Conservation (phyloP, 2,888 invertebrate species). For the Thymelicus acteon region DNA sequence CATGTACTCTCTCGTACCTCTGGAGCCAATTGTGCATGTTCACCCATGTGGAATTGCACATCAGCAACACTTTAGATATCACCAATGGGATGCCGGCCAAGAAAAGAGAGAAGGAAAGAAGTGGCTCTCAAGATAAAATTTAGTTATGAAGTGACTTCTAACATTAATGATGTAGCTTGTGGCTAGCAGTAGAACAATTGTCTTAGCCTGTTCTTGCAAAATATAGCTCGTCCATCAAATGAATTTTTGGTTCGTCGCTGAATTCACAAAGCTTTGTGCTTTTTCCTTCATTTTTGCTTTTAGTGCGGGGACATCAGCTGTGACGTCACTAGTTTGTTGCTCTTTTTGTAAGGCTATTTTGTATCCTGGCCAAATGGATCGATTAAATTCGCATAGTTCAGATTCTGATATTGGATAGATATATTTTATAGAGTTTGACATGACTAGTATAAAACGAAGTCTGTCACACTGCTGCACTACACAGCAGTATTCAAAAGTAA, state of each 20-base stretch:
- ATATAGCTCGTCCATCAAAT: conserved; percentile 20
- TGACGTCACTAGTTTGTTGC: conserved; percentile 13
- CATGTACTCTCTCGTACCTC: too few relatives aligned
- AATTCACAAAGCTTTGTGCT: conserved; percentile 31
- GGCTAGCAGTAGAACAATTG: neutral
- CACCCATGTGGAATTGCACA: too few relatives aligned
- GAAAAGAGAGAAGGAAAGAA: too few relatives aligned
- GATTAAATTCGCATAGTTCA: conserved; percentile 14
- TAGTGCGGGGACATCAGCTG: conserved; percentile 22
- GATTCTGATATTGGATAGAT: conserved; percentile 1
- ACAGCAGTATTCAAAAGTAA: too few relatives aligned
- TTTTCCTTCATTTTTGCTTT: conserved; percentile 26
- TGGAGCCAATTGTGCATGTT: too few relatives aligned
- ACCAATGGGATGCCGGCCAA: too few relatives aligned
- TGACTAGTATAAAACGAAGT: too few relatives aligned
- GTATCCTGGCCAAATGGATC: conserved; percentile 17
- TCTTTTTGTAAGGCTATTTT: conserved; percentile 17
- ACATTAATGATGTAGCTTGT: neutral
- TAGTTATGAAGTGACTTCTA: too few relatives aligned
- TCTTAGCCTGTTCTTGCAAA: conserved; percentile 14
- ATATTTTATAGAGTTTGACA: too few relatives aligned
- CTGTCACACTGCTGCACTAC: too few relatives aligned
- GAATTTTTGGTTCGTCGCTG: conserved; percentile 24
- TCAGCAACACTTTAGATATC: too few relatives aligned
- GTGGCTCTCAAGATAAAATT: too few relatives aligned